Percentiles rank a stretch among this genome's conserved stretches.
Conservation (phyloP, 2,113 vertebrate genomes). For the Rhinichthys klamathensis region DNA sequence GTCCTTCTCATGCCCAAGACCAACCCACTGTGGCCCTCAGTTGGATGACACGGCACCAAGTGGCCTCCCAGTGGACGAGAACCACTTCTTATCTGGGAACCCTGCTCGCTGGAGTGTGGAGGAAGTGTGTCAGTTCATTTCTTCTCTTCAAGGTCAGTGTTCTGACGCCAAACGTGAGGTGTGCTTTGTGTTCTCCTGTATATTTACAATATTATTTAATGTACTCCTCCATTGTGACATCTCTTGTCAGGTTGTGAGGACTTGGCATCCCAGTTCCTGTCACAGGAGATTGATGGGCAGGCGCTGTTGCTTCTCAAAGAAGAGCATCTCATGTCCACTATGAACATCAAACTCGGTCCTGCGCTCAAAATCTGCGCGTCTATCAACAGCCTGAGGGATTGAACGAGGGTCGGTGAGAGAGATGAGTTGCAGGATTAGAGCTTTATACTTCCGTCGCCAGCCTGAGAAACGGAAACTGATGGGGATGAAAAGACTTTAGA, state of each 20-base stretch:
- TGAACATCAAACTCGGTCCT: slow-evolving; percentile 98
- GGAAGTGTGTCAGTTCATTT: slow-evolving; percentile 94
- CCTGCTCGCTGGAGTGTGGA: slow-evolving; percentile 94
- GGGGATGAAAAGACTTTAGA: neutral
- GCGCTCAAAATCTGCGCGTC: slow-evolving; percentile 99
- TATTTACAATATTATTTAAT: neutral
- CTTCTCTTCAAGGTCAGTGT: slow-evolving; percentile 90
- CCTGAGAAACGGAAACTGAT: slow-evolving; percentile 11
- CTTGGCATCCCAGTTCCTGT: slow-evolving; percentile 91
- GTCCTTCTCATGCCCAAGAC: slow-evolving; percentile 81
- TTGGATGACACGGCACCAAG: slow-evolving; percentile 79
- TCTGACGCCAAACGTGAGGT: neutral
- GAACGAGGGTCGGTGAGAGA: slow-evolving; percentile 58
- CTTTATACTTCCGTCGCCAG: slow-evolving; percentile 18
- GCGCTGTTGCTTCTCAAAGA: slow-evolving; percentile 93
- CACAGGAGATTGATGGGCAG: slow-evolving; percentile 98
- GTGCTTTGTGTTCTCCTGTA: neutral
- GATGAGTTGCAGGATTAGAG: slow-evolving; percentile 1
- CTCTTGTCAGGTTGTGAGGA: slow-evolving; percentile 90
- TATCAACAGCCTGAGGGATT: slow-evolving; percentile 95
- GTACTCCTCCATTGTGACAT: neutral
- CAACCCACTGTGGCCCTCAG: slow-evolving; percentile 79
- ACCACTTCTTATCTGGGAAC: slow-evolving; percentile 86
- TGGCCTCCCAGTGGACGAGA: slow-evolving; percentile 83
- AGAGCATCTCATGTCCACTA: slow-evolving; percentile 98